These are phyloP conservation scores for Chauna torquata DNA, from an alignment of 2,113 vertebrate genomes.

Conservation along the genomic window DNA sequence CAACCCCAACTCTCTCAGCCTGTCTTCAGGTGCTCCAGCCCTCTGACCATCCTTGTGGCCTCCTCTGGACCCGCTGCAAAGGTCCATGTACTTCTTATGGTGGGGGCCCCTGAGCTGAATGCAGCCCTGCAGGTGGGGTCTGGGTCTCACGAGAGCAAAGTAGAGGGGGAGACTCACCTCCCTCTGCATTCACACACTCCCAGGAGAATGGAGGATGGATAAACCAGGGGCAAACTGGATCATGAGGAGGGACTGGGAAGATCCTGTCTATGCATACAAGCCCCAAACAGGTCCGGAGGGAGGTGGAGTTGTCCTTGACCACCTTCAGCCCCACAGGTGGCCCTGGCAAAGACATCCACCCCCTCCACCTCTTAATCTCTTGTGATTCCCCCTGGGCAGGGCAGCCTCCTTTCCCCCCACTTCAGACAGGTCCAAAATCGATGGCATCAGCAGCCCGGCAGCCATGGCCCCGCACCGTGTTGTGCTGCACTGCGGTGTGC, in stretches of 20 bases:
- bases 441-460: not conserved
- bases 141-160: not conserved
- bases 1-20: not conserved
- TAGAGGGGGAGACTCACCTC: too few species aligned
- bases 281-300: not conserved
- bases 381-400: fast-evolving
- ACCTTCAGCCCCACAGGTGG: not conserved
- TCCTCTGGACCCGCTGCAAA: not conserved
- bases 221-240: not conserved
- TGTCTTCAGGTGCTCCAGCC: not conserved
- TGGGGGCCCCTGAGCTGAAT: not conserved
- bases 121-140: not conserved
- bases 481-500: not conserved
- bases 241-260: not conserved
- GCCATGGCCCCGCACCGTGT: not conserved
- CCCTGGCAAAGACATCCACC: not conserved
- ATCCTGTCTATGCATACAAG: not conserved
- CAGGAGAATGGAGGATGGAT: not conserved
- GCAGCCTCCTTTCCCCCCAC: not conserved
- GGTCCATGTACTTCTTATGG: not conserved
- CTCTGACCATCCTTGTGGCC: not conserved
- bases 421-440: not conserved
- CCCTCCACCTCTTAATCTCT: not conserved
- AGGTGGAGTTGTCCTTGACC: not conserved
- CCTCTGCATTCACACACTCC: not conserved